phyloP scores from a whole-genome alignment of 2,888 invertebrate genomes.

The Luperina testacea region DNA sequence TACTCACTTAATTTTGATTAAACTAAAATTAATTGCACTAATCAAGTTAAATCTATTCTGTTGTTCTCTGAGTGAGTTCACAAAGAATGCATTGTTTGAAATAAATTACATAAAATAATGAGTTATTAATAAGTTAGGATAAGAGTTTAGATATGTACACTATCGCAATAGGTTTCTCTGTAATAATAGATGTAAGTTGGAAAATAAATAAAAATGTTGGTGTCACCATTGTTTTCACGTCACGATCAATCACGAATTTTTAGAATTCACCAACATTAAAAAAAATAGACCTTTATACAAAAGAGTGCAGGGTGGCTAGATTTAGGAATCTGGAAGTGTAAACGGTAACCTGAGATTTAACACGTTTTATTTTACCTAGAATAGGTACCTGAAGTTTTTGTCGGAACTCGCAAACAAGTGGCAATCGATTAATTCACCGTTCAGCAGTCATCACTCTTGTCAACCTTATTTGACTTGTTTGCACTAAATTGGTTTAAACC shows the following conservation, averaged over 20 bases:
- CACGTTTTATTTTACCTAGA: slow-evolving; percentile 19
- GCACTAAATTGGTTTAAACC: not conserved
- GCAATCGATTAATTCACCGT: slow-evolving; percentile 8
- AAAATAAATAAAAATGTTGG: no score
- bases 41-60: no score
- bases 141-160: no score
- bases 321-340: not conserved
- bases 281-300: not conserved
- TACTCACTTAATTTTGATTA: no score
- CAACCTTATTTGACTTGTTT: not conserved
- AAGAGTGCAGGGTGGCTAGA: not conserved
- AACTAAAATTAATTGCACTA: no score
- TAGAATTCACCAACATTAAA: not conserved
- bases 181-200: no score
- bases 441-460: not conserved
- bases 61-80: no score
- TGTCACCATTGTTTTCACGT: not conserved
- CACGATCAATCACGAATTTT: no score
- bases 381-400: slow-evolving; percentile 3
- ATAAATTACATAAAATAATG: no score
- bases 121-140: no score
- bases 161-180: no score
- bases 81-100: no score
- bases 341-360: slow-evolving; percentile 1
- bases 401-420: slow-evolving; percentile 2